phyloP scores from a whole-genome alignment of 1,140 invertebrate species.

The Gyrodactylus salaris region DNA sequence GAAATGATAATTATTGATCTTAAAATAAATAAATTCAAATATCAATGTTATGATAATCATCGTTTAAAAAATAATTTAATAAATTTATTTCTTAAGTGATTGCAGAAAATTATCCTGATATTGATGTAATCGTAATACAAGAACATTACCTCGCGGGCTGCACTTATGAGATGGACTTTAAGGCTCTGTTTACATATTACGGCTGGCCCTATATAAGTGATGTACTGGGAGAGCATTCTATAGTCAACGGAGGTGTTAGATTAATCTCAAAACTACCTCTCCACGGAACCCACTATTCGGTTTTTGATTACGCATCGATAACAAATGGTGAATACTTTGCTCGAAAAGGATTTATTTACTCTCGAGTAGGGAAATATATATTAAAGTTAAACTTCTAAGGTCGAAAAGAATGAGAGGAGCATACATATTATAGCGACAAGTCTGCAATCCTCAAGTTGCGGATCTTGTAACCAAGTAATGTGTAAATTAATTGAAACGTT shows the following conservation, averaged over 20 bases:
- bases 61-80: too few relatives aligned
- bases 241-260: background rate
- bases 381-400: too few relatives aligned
- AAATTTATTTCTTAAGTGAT: too few relatives aligned
- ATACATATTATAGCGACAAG: background rate
- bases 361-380: background rate
- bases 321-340: background rate
- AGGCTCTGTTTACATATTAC: background rate
- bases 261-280: background rate
- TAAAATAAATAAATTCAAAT: too few relatives aligned
- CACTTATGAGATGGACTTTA: background rate
- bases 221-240: background rate
- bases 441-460: background rate
- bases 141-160: background rate
- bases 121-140: background rate
- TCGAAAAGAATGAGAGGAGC: background rate
- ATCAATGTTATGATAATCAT: too few relatives aligned
- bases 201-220: background rate
- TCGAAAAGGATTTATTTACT: background rate
- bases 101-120: background rate
- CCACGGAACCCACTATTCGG: background rate
- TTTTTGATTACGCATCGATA: background rate
- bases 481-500: too few relatives aligned
- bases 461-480: background rate
- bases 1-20: too few relatives aligned